Percentiles rank a stretch among this genome's conserved stretches.
phyloP scores from a whole-genome alignment of 1,140 invertebrate species.

The Drosophila erecta region DNA sequence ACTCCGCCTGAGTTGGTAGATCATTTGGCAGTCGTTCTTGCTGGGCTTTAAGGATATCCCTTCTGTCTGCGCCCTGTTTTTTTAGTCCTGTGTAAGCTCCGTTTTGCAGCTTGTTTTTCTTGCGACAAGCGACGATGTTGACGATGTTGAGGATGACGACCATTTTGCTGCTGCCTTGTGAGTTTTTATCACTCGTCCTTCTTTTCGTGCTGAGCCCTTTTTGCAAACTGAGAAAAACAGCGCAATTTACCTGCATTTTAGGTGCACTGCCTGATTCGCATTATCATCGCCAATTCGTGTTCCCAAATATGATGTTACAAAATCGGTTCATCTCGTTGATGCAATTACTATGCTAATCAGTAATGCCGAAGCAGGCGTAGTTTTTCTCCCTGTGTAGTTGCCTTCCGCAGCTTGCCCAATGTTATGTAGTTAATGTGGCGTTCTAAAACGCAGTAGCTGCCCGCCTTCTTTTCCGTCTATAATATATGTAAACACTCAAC shows the following conservation, averaged over 20 bases:
- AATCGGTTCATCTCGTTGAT: no score
- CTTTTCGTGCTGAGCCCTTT: neutral
- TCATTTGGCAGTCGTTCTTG: conserved; percentile 11
- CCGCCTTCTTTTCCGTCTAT: conserved; percentile 35
- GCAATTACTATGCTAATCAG: no score
- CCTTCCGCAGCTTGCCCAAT: conserved; percentile 30
- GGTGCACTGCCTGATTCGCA: no score
- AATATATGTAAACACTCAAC: conserved; percentile 78
- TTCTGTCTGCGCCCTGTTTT: neutral
- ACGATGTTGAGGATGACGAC: conserved; percentile 57
- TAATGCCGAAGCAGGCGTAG: no score
- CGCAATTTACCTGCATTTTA: no score
- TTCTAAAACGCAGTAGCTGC: conserved; percentile 71
- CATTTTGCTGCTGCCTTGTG: conserved; percentile 52
- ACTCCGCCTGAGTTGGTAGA: neutral
- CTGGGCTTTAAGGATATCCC: neutral
- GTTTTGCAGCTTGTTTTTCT: conserved; percentile 39
- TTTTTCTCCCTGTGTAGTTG: neutral
- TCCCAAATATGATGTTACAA: no score
- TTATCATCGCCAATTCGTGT: no score
- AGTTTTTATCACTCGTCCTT: conserved; percentile 40
- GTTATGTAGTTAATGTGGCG: conserved; percentile 76
- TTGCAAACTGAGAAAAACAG: conserved; percentile 1
- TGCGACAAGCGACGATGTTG: conserved; percentile 48
- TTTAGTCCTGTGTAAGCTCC: neutral